Evolutionary conservation across 2,797 vertebrate genomes (phyloP).

Genomic region (Sebastes glaucus): DNA sequence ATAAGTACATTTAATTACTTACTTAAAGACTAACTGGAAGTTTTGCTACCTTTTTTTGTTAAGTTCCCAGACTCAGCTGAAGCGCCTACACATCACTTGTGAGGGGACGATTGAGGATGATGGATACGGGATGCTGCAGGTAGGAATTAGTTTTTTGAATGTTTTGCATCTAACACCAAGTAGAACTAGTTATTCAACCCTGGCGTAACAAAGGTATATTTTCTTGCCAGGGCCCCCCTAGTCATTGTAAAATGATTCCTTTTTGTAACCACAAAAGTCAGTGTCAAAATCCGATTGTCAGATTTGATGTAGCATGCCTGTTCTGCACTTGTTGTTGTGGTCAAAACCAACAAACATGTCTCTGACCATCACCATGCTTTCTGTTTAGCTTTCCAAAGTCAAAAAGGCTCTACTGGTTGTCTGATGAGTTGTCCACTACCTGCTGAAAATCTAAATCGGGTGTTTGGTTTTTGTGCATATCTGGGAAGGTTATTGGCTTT

Average conservation of each 20-base stretch:
- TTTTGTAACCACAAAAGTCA: background rate
- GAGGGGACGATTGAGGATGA: conserved; percentile 93
- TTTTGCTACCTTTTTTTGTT: background rate
- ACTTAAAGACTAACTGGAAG: background rate
- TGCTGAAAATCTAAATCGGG: background rate
- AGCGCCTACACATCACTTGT: conserved; percentile 90
- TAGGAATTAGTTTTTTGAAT: conserved; percentile 61
- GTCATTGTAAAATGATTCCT: background rate
- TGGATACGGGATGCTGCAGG: conserved; percentile 97
- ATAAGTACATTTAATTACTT: background rate
- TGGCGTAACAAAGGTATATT: background rate
- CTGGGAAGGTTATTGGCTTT: conserved; percentile 20
- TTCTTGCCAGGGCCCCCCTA: background rate
- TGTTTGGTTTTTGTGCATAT: conserved; percentile 16
- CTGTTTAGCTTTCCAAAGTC: conserved; percentile 2
- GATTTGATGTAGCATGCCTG: background rate
- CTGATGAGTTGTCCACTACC: background rate
- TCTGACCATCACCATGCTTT: background rate
- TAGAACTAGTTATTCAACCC: background rate
- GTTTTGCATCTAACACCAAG: background rate
- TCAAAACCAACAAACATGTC: background rate
- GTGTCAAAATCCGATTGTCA: background rate
- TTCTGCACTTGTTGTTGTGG: background rate
- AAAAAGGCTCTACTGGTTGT: background rate
- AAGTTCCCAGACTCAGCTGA: conserved; percentile 88